Conservation (phyloP, 2,888 invertebrate species). For the Mesoligia furuncula region DNA sequence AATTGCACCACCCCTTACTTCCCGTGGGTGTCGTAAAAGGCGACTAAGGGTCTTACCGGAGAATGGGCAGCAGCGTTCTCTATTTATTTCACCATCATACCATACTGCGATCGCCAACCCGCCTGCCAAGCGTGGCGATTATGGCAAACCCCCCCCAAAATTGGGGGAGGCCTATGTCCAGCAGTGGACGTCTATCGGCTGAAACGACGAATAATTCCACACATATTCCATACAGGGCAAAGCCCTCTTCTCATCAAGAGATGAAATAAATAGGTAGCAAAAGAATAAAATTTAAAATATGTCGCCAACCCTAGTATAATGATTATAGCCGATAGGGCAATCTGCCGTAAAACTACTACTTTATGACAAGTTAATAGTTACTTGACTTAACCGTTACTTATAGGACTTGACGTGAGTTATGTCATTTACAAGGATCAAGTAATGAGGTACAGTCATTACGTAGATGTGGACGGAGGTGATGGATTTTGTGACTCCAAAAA, state of each 20-base stretch:
- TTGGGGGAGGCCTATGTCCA: too few species aligned
- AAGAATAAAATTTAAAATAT: not conserved
- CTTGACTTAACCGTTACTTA: slow-evolving; percentile 4
- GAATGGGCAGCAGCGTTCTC: too few species aligned
- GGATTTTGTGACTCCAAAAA: not conserved
- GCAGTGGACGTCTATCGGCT: too few species aligned
- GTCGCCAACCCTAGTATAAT: slow-evolving; percentile 46
- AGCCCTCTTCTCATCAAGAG: not conserved
- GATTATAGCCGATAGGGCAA: slow-evolving; percentile 13
- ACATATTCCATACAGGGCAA: too few species aligned
- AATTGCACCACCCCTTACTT: too few species aligned
- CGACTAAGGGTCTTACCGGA: too few species aligned
- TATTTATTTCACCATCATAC: too few species aligned
- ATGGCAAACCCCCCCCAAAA: too few species aligned
- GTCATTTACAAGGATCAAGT: slow-evolving; percentile 28
- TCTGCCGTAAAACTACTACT: slow-evolving; percentile 20
- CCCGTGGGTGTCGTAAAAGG: too few species aligned
- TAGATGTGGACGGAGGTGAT: not conserved
- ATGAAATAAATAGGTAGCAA: not conserved
- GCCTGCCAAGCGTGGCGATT: too few species aligned
- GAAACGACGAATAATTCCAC: too few species aligned
- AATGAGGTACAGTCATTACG: slow-evolving; percentile 4
- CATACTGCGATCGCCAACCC: too few species aligned
- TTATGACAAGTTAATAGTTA: slow-evolving; percentile 36
- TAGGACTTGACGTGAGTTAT: slow-evolving; percentile 22